Conservation (phyloP, 2,797 vertebrate species). For the Pitangus sulphuratus region DNA sequence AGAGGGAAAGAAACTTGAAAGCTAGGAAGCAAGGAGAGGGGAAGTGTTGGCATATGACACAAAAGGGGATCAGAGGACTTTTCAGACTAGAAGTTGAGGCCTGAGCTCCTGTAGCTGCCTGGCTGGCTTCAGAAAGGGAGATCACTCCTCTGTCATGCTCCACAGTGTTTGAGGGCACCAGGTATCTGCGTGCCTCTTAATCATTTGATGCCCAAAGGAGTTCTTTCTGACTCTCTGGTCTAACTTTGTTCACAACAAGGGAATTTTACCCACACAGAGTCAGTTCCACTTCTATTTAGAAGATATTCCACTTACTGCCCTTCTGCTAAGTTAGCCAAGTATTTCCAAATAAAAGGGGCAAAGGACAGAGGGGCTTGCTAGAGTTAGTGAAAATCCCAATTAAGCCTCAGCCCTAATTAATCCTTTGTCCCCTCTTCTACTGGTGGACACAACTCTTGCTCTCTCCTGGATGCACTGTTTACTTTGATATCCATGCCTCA, state of each 20-base stretch:
- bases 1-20: neutral
- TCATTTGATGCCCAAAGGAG: neutral
- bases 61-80: neutral
- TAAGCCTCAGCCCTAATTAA: neutral
- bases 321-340: neutral
- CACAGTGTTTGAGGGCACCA: neutral
- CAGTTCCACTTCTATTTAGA: neutral
- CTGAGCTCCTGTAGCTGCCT: neutral
- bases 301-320: neutral
- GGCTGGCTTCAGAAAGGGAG: neutral
- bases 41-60: neutral
- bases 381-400: neutral
- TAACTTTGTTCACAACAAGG: neutral
- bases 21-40: neutral
- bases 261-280: neutral
- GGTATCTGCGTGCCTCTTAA: neutral
- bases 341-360: neutral
- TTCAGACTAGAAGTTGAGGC: neutral
- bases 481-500: neutral
- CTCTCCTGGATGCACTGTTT: neutral
- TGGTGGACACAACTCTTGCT: neutral
- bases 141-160: rapidly evolving
- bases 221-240: neutral
- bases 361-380: neutral
- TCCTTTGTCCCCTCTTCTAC: neutral